These are phyloP conservation scores for Alauda arvensis DNA, from an alignment of 2,797 vertebrate species.

Conservation along the genomic window DNA sequence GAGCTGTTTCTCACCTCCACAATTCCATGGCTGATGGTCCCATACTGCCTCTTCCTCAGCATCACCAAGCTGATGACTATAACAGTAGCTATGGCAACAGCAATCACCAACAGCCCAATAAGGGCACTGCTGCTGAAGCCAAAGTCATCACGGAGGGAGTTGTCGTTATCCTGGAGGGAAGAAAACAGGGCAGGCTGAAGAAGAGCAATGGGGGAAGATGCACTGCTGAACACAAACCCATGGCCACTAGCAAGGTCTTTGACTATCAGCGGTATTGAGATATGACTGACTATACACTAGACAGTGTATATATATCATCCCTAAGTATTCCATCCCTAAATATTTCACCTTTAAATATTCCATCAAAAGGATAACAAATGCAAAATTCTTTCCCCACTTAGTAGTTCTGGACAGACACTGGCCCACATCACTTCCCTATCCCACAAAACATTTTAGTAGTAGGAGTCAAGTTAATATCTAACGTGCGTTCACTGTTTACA, in stretches of 20 bases:
- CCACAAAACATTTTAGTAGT: background rate
- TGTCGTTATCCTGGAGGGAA: slow-evolving; percentile 80
- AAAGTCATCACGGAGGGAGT: slow-evolving; percentile 86
- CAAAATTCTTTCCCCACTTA: background rate
- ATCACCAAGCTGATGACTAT: slow-evolving; percentile 96
- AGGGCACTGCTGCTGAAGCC: slow-evolving; percentile 92
- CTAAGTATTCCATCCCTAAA: background rate
- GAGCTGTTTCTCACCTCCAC: slow-evolving; percentile 86
- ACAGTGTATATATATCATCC: background rate
- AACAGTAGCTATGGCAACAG: slow-evolving; percentile 91
- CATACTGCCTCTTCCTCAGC: slow-evolving; percentile 94
- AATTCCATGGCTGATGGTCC: slow-evolving; percentile 96
- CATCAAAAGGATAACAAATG: background rate
- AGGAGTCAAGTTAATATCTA: background rate
- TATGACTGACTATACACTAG: background rate
- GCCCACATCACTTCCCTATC: background rate
- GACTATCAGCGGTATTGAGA: background rate
- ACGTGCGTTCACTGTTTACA: accelerated
- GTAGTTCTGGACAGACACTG: background rate
- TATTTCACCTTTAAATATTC: background rate
- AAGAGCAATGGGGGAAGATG: background rate
- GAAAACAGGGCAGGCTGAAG: background rate
- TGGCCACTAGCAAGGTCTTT: background rate
- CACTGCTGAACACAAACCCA: background rate
- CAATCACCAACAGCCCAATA: slow-evolving; percentile 92